These are phyloP conservation scores for Notamacropus eugenii DNA, from an alignment of 2,797 vertebrate genomes.

Conservation along the genomic window DNA sequence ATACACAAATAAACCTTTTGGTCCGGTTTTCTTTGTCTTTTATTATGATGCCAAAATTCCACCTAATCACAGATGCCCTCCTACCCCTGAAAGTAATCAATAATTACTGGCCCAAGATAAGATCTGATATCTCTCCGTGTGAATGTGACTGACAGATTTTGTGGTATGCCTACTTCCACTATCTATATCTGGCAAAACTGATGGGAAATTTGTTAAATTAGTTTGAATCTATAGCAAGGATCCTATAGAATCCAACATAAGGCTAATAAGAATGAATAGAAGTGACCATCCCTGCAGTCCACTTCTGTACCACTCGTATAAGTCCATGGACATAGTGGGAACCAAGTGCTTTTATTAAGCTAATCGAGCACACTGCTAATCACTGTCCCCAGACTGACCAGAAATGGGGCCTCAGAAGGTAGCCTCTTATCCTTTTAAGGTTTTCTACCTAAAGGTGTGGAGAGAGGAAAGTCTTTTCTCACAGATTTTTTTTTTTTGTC, in stretches of 20 bases:
- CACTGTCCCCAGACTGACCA: background rate
- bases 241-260: background rate
- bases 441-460: background rate
- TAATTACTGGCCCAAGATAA: background rate
- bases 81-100: background rate
- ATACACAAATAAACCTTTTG: background rate
- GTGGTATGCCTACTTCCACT: background rate
- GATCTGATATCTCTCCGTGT: background rate
- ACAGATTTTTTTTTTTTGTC: background rate
- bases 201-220: background rate
- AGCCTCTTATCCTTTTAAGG: background rate
- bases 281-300: no score
- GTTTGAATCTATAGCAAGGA: background rate
- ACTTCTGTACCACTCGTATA: no score
- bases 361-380: background rate
- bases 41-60: background rate
- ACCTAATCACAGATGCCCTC: background rate
- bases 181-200: background rate
- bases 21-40: background rate
- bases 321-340: no score
- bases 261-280: background rate
- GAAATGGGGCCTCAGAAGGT: background rate
- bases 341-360: background rate
- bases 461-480: background rate
- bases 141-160: background rate